Percentiles rank a stretch among this genome's conserved stretches.
phyloP scores from a whole-genome alignment of 2,113 vertebrate genomes.

The Sinocyclocheilus grahami region DNA sequence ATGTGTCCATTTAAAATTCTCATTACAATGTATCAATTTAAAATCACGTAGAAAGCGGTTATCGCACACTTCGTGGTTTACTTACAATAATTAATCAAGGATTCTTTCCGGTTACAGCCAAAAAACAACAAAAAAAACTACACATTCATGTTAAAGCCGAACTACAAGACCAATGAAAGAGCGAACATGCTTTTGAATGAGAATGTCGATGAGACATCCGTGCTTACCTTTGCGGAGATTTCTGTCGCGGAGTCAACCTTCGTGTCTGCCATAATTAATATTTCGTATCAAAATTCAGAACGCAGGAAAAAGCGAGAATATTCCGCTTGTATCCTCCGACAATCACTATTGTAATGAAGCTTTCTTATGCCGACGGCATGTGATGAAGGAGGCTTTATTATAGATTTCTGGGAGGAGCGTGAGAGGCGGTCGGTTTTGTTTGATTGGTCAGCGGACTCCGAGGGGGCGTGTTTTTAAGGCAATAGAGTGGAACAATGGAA shows the following conservation, averaged over 20 bases:
- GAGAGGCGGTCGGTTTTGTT: constrained; percentile 38
- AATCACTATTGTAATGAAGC: constrained; percentile 75
- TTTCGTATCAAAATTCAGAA: constrained; percentile 63
- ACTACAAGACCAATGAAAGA: constrained; percentile 28
- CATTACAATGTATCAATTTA: not conserved
- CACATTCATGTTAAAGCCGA: not conserved
- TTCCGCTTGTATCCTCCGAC: constrained; percentile 70
- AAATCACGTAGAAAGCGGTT: not conserved
- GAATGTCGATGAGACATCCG: not conserved
- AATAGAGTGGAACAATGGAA: constrained; percentile 85
- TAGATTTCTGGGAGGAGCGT: constrained; percentile 73
- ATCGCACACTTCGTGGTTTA: not conserved
- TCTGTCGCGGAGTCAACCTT: constrained; percentile 85
- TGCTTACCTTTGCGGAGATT: constrained; percentile 88
- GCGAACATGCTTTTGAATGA: not conserved
- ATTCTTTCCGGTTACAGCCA: not conserved
- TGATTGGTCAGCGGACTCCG: constrained; percentile 70
- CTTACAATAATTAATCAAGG: not conserved
- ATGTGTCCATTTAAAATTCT: not conserved
- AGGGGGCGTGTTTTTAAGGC: constrained; percentile 71
- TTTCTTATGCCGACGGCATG: constrained; percentile 72
- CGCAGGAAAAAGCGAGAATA: constrained; percentile 52
- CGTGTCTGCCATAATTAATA: constrained; percentile 87
- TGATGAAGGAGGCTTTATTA: constrained; percentile 70
- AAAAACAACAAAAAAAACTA: not conserved